Conservation (phyloP, 2,113 vertebrate species). For the Peromyscus leucopus region DNA sequence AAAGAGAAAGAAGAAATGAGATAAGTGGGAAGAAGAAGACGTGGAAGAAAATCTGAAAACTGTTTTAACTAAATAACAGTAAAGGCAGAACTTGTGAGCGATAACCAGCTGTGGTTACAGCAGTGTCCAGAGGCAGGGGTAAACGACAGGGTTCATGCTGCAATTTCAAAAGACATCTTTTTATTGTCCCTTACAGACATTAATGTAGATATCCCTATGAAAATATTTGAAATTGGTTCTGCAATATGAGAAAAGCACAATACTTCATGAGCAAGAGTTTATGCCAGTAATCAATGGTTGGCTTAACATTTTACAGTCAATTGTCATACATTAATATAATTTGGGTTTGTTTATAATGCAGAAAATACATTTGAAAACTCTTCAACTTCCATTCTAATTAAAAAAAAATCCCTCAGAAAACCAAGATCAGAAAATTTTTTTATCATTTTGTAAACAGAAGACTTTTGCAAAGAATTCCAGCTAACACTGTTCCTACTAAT, state of each 20-base stretch:
- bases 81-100: neutral
- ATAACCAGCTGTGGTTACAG: neutral
- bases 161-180: neutral
- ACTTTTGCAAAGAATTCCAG: neutral
- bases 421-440: neutral
- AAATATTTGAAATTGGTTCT: slow-evolving; percentile 35
- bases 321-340: slow-evolving; percentile 10
- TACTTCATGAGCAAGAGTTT: neutral
- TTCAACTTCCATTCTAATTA: neutral
- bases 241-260: neutral
- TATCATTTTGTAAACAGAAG: neutral
- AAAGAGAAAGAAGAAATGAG: neutral
- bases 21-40: neutral
- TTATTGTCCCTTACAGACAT: neutral
- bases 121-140: neutral
- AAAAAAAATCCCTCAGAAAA: neutral
- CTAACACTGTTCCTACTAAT: neutral
- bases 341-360: neutral
- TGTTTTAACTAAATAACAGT: neutral
- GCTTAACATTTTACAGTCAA: neutral
- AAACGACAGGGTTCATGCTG: neutral
- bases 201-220: neutral
- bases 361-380: slow-evolving; percentile 30
- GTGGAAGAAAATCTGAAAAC: neutral
- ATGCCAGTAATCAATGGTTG: neutral